These are phyloP conservation scores for Saccopteryx bilineata DNA, from an alignment of 2,113 vertebrate species.

Conservation along the genomic window DNA sequence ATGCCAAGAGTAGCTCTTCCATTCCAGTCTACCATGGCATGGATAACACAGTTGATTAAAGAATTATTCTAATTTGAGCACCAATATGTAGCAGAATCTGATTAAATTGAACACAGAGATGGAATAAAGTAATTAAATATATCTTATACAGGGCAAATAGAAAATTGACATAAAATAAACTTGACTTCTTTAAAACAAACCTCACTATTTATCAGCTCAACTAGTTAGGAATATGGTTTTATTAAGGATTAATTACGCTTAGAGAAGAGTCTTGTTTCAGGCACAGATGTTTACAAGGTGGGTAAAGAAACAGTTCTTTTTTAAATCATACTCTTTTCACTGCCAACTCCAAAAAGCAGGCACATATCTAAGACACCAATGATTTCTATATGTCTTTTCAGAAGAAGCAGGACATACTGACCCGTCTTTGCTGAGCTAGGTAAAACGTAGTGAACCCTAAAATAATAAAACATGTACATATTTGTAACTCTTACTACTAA, in stretches of 20 bases:
- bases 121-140: constrained; percentile 91
- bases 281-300: background rate
- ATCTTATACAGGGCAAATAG: constrained; percentile 88
- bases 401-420: background rate
- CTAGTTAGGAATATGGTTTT: constrained; percentile 75
- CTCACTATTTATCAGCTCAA: constrained; percentile 87
- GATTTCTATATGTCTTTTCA: background rate
- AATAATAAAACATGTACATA: background rate
- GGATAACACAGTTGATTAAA: constrained; percentile 91
- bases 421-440: background rate
- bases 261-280: constrained; percentile 21
- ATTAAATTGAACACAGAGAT: constrained; percentile 90
- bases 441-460: constrained; percentile 14
- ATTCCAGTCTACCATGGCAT: constrained; percentile 87
- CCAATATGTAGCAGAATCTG: constrained; percentile 88
- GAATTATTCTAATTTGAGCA: constrained; percentile 92
- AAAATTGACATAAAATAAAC: constrained; percentile 89
- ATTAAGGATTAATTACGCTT: constrained; percentile 53
- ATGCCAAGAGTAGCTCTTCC: constrained; percentile 87
- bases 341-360: background rate
- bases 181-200: constrained; percentile 85
- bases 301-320: background rate
- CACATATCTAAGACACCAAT: background rate
- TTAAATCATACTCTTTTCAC: background rate
- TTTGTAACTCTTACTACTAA: constrained; percentile 49